phyloP scores from a whole-genome alignment of 2,113 vertebrate genomes.

The Cololabis saira region DNA sequence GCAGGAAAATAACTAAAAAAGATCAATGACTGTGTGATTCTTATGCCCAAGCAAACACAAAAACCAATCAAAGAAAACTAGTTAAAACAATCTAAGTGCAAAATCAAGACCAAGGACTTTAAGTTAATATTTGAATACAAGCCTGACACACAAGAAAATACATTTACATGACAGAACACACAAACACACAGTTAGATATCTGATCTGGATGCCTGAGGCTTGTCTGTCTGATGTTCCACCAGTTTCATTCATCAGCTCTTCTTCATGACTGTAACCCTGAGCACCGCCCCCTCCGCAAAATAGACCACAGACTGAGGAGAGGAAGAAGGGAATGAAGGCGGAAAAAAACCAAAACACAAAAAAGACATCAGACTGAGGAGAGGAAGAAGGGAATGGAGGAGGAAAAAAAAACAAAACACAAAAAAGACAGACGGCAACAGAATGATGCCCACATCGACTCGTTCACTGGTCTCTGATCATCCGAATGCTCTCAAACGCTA shows the following conservation, averaged over 20 bases:
- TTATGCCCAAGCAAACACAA: too few relatives aligned
- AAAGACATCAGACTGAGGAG: not conserved
- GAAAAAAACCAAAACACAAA: not conserved
- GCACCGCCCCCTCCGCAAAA: conserved; percentile 29
- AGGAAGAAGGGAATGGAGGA: conserved; percentile 5
- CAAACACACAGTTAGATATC: conserved; percentile 1
- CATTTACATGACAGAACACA: conserved; percentile 2
- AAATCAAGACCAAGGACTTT: conserved; percentile 15
- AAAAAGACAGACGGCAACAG: not conserved
- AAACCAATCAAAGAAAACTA: too few relatives aligned
- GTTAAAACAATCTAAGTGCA: not conserved
- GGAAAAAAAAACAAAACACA: not conserved
- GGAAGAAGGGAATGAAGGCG: conserved; percentile 2
- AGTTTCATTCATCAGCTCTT: conserved; percentile 59
- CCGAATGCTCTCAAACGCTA: conserved; percentile 34
- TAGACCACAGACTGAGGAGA: conserved; percentile 4
- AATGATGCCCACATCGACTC: conserved; percentile 10
- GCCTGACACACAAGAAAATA: conserved; percentile 1
- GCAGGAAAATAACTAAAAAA: not conserved
- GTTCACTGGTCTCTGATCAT: not conserved
- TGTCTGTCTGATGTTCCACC: conserved; percentile 36
- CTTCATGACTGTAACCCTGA: conserved; percentile 35
- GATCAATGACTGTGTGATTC: too few relatives aligned
- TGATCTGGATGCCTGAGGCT: conserved; percentile 43
- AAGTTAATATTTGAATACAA: not conserved